A percentile compares a stretch with the other conserved stretches of the same genome.
Evolutionary conservation across 2,797 vertebrate genomes (phyloP).

Genomic region (Onychomys leucogaster): DNA sequence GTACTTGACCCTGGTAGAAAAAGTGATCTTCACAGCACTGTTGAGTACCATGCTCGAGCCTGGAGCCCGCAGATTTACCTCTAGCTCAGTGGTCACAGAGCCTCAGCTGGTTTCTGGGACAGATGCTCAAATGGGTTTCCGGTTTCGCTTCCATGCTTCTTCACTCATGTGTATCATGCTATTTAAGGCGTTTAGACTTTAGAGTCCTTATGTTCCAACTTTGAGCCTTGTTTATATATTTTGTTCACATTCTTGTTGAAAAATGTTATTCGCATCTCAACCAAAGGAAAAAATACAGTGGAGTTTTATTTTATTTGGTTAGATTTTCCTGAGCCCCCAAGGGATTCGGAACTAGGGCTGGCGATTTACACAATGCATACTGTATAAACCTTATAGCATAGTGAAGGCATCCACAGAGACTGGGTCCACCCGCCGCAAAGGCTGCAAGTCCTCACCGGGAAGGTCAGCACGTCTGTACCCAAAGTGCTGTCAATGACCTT

Average conservation of each 20-base stretch:
- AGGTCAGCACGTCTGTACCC: constrained; percentile 73
- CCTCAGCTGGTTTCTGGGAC: not conserved
- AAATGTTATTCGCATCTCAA: constrained; percentile 54
- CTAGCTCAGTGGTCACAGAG: not conserved
- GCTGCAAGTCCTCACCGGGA: constrained; percentile 50
- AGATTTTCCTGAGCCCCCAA: constrained; percentile 60
- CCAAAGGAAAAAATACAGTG: constrained; percentile 58
- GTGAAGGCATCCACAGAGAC: constrained; percentile 47
- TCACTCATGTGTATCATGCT: not conserved
- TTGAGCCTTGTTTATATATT: not conserved
- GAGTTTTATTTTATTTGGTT: constrained; percentile 70
- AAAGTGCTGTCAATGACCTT: constrained; percentile 79
- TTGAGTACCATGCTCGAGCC: not conserved
- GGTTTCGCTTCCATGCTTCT: not conserved
- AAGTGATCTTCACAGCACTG: too few species aligned
- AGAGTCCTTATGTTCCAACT: constrained; percentile 11
- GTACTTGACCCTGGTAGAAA: not conserved
- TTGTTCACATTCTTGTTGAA: constrained; percentile 50
- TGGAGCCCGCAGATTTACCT: not conserved
- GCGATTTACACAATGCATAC: constrained; percentile 61
- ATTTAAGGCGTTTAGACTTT: constrained; percentile 38
- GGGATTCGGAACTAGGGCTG: constrained; percentile 47
- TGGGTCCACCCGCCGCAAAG: not conserved
- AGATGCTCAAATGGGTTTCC: not conserved
- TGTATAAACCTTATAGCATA: constrained; percentile 63